Evolutionary conservation across 2,888 invertebrate genomes (phyloP), one percentile per base, ranked within the genome.

Genomic region (Fissipunctia ypsillon): DNA sequence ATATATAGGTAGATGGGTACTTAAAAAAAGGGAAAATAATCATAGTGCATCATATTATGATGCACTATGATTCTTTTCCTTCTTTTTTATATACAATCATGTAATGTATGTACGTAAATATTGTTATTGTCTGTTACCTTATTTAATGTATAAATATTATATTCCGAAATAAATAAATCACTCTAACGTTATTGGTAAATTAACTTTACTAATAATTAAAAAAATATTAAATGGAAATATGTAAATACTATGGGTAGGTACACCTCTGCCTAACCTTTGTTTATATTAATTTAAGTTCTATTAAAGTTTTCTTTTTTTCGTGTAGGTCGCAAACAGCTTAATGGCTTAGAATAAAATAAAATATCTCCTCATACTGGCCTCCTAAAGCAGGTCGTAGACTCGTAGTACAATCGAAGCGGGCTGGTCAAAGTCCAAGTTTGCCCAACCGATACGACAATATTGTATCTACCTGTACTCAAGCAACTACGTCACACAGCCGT

Each of bases 401-500:
- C 78, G 54, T 28, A 69, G 72, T 74, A 72, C 65, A 48, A 48
- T 25, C 78, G 74, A 72, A 69, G 69, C 64, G 43, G 45, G 50
- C 59, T 69, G 87, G 52, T 70, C 86, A 85, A 87, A 87, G 87
- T 87, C 87, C 83, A 84, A 45, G 73, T 84, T 84, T 81, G 63
- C 76, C 69, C 64, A 85, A 84, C 63, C 77, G 35, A 77, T 81
- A 73, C 56, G 65, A 67, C 61, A 45, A 48, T 59, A 28, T 70
- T 28, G 69, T 56, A 69, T 38, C 52, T 31, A 50, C n/a, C n/a
- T 65, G 28, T 76, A 70, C 31, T 48, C 38, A 14, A 71, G 35
- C 19, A 12, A 43, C 41, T 50, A 67, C 76, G 79, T 84, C 85
- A 85, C 48, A 56, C 35, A 78, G 43, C 84, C 87, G 79, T 86